Evolutionary conservation across 2,888 invertebrate species (phyloP).

Genomic region (Clistopyga incitator): DNA sequence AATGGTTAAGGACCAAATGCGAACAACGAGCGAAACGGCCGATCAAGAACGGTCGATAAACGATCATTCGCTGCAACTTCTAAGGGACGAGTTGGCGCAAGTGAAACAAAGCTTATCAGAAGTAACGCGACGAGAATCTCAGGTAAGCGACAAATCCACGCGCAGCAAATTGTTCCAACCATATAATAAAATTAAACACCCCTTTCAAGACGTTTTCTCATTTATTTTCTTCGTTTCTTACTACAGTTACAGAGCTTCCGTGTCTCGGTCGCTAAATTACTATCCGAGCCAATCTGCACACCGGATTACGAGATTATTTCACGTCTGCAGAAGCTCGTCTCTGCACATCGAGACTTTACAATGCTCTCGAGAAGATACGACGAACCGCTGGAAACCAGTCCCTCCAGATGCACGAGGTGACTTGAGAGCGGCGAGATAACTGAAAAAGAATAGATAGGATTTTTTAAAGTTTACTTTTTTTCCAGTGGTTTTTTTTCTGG

Average conservation of each 20-base stretch:
- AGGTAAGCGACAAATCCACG: constrained; percentile 81
- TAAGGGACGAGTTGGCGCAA: constrained; percentile 91
- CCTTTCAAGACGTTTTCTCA: not conserved
- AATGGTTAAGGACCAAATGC: constrained; percentile 90
- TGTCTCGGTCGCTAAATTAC: constrained; percentile 89
- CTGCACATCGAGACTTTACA: constrained; percentile 95
- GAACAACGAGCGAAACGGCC: constrained; percentile 88
- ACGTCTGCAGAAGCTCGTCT: constrained; percentile 92
- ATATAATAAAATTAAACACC: constrained; percentile 9
- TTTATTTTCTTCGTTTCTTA: not conserved
- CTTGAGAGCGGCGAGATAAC: not conserved
- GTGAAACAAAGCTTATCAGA: constrained; percentile 91
- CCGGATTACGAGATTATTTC: constrained; percentile 92
- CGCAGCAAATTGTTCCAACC: not conserved
- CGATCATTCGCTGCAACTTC: constrained; percentile 89
- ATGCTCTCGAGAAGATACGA: constrained; percentile 92
- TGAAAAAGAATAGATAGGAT: not conserved
- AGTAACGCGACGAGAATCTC: constrained; percentile 89
- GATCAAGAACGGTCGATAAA: constrained; percentile 89
- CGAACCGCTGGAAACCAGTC: constrained; percentile 85
- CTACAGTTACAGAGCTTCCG: constrained; percentile 90
- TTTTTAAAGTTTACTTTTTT: not conserved
- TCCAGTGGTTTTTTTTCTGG: too few relatives aligned
- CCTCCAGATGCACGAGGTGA: constrained; percentile 84
- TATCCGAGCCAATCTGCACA: constrained; percentile 90